Conservation (phyloP, 35 echinoderm and acorn worm genomes). For the Apostichopus japonicus region DNA sequence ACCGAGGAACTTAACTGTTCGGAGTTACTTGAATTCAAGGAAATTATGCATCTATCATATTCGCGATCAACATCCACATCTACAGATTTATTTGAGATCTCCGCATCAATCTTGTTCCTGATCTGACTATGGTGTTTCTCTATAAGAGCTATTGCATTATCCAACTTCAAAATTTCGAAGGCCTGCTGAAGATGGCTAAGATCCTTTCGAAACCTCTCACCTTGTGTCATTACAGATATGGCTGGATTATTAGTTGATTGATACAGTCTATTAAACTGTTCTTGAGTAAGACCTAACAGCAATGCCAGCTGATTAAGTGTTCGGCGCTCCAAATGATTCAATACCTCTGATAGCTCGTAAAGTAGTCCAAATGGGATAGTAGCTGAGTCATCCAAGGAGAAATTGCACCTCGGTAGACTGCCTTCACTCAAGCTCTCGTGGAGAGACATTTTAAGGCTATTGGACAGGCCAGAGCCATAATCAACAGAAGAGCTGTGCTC, state of each 20-base stretch:
- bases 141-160: not conserved
- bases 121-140: not conserved
- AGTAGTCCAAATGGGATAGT: conserved; percentile 6
- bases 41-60: too few species aligned
- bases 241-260: not conserved
- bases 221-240: not conserved
- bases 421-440: conserved; percentile 25
- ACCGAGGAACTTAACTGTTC: too few species aligned
- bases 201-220: not conserved
- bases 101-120: too few species aligned
- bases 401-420: not conserved
- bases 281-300: conserved; percentile 13
- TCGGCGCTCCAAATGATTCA: not conserved
- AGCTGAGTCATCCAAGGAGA: not conserved
- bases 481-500: not conserved
- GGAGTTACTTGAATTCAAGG: too few species aligned
- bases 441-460: not conserved
- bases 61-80: too few species aligned
- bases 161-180: not conserved
- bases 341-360: not conserved
- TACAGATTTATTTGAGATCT: too few species aligned
- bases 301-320: conserved; percentile 25
- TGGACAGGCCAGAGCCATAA: not conserved
- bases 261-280: conserved; percentile 21
- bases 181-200: not conserved